Evolutionary conservation across 2,113 vertebrate species (phyloP).

Genomic region (Zapornia atra): DNA sequence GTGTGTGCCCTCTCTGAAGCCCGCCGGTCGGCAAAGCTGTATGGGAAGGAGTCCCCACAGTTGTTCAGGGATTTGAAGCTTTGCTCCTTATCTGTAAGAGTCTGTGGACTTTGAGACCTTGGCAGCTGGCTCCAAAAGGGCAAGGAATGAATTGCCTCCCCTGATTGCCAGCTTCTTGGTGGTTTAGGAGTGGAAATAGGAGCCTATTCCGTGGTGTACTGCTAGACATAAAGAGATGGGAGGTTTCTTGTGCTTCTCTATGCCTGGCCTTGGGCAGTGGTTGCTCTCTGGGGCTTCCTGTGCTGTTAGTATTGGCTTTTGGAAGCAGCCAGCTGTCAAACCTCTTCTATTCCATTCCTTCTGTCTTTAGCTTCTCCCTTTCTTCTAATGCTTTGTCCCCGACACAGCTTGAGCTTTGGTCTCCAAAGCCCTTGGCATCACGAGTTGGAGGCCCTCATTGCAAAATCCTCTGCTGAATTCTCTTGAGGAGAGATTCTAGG

Average conservation of each 20-base stretch:
- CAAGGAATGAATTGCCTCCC: background rate
- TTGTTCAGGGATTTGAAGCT: background rate
- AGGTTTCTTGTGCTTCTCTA: background rate
- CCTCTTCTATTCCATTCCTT: background rate
- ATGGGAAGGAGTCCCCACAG: background rate
- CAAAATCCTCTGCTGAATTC: background rate
- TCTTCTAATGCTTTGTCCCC: background rate
- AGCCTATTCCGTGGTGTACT: background rate
- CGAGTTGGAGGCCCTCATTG: background rate
- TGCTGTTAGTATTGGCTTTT: background rate
- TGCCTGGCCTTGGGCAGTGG: background rate
- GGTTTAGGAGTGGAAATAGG: background rate
- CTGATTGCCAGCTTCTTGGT: background rate
- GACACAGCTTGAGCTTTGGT: background rate
- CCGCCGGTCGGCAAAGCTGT: background rate
- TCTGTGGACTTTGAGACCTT: background rate
- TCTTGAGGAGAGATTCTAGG: background rate
- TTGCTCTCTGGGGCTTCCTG: background rate
- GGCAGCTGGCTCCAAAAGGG: background rate
- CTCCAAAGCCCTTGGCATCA: background rate
- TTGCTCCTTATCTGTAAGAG: background rate
- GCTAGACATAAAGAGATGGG: background rate
- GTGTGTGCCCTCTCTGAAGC: background rate
- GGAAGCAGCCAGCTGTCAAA: background rate
- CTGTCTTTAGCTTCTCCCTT: background rate